Base-by-base conservation (phyloP, 1,140 invertebrate genomes). In the Sitophilus oryzae region DNA sequence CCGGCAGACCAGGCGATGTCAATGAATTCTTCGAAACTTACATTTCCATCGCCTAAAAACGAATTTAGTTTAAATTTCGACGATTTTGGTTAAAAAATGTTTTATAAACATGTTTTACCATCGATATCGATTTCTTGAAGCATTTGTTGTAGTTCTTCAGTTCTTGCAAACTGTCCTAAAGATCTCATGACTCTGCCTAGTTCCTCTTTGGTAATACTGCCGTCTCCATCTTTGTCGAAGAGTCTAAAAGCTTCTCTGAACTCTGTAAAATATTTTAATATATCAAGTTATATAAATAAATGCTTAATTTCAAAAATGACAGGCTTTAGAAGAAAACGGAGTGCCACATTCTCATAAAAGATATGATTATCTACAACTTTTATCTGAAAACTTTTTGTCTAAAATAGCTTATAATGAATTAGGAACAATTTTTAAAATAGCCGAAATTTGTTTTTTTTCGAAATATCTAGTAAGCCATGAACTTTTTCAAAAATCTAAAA, bases 21-120 rank as follows among this genome's bases (percentile, higher is more conserved):
- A 2, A 93, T 89, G 66, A 94, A 94, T 71, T 94, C 91, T 60
- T 93, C 90, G 64, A 94, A 93, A 65, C 88, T 91, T 35, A 93
- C 89, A 47, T 89, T 91, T 15, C 90, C 90, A 73, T 93, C 90
- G 50, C 89, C 89, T 88, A 59, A 40, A 43, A 47, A 22, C 37
- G 18, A 9, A 40, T 2, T 21, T 34, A 3, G 3, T 10, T 47
- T 15, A 18, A 19, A 47, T 10, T 47, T 47, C 21, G 15, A 22
- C 6, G 36, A 36, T 45, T 40, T 34, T 21, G 3, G 8, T 21
- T 52, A 20, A 51, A 2, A 14, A 20, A 41, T 42, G 35, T 16
- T 66, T 41, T 1, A 20, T 6, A 16, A 41, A 6, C 14, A 0
- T 30, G 18, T 38, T 76, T 74, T 69, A 89, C 89, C 90, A 68